Base-by-base conservation (phyloP, 2,888 invertebrate species). In the Cataglyphis altisquamis region DNA sequence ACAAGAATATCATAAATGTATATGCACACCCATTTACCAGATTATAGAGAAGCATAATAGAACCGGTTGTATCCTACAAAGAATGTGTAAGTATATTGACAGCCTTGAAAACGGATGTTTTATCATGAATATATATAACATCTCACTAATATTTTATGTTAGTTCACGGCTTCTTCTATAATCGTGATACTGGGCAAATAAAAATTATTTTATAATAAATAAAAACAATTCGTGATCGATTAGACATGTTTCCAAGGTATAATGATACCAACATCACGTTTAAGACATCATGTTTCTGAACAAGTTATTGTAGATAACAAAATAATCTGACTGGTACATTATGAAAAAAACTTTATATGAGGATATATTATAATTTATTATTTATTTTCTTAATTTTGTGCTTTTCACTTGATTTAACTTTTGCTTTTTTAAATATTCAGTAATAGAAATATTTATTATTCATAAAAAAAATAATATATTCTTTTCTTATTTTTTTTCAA, bases 141-240 rank as follows among this genome's bases (percentile, higher is more conserved):
- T 86, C 68, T 36, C 39, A 73, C 45, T 64, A 63, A 75, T 32
- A 66, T 72, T 39, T 63, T 52, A 39, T 25, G 52, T 8, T 52
- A 57, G 10, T 62, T 64, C 32, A 57, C 41, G 41, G n/a, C 25
- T 64, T 18, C 29, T n/a, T 25, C 63, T 29, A 74, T 70, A 67
- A 55, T 45, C 36, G 57, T 63, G 68, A 68, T 52, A 63, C 41
- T 12, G 21, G 41, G 21, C 60, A 82, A 75, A 84, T 62, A 64
- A 55, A 52, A 64, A 21, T 41, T 10, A 36, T 92, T 92, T 92
- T 91, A 90, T 87, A 93, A 93, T 89, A 87, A 92, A 93, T 91
- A 89, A 92, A 93, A 93, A 93, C 93, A 92, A 91, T 93, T 84
- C 72, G 70, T 86, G 87, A 89, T 91, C 89, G 91, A 88, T 82